Base-by-base conservation (phyloP, 1,140 invertebrate genomes). In the Teleogryllus occipitalis region DNA sequence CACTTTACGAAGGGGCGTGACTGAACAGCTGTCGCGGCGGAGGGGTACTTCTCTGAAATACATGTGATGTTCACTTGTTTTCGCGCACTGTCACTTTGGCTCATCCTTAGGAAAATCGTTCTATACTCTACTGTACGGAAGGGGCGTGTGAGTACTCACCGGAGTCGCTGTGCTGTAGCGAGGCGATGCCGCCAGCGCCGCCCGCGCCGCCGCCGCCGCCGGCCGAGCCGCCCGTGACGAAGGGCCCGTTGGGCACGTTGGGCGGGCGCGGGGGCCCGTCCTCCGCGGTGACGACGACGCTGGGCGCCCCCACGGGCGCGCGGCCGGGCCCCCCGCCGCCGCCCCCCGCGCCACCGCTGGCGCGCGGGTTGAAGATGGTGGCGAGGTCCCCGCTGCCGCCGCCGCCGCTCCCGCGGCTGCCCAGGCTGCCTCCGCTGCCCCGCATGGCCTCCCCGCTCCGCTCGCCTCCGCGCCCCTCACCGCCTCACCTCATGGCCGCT, bases 361-460 rank as follows among this genome's bases (percentile, higher is more conserved):
- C 54, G 54, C 54, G 54, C 54, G 54, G 54, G 54, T 65, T 65
- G 54, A 65, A 65, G 54, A 65, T 65, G 54, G 54, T 65, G 54
- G 54, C 54, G 54, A 65, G 54, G 54, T 65, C 54, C 10, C 54
- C 54, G 54, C 54, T 65, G 2, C 54, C 54, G 10, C 2, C 54
- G 2, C 54, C 54, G 10, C 2, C 54, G 54, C 54, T 65, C 10
- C 54, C 54, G 54, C 54, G 10, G 54, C 54, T 65, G 54, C 54
- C 54, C 2, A 0, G 0, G 54, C 54, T 10, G 54, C 54, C 54
- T 10, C 18, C 10, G 54, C 54, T 65, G 54, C 54, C 54, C 10
- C 54, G 54, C 54, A 65, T 65, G 54, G 54, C 54, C 10, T 7
- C 54, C 18, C 18, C 54, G 27, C 54, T 18, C 0, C 54, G 10